phyloP scores from a whole-genome alignment of 2,113 vertebrate genomes.

The Ailurus styani region DNA sequence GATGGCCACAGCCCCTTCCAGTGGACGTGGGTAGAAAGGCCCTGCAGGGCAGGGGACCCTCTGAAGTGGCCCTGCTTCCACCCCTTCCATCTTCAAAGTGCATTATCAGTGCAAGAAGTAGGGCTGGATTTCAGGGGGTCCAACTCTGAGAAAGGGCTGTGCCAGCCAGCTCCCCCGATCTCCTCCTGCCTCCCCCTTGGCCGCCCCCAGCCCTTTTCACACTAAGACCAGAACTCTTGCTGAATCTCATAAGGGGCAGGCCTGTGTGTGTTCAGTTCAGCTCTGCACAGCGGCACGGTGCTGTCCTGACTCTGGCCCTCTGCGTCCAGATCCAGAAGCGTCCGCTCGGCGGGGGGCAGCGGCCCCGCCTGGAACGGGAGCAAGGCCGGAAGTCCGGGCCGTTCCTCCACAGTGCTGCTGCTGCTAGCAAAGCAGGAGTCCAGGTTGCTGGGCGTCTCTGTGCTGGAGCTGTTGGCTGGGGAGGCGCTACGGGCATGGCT shows the following conservation, averaged over 20 bases:
- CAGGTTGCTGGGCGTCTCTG: constrained; percentile 93
- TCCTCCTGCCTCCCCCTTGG: constrained; percentile 18
- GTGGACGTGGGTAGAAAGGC: neutral
- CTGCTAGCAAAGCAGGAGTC: constrained; percentile 91
- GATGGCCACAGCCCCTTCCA: neutral
- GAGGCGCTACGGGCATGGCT: constrained; percentile 87
- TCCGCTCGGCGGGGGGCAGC: constrained; percentile 80
- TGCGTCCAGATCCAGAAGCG: constrained; percentile 91
- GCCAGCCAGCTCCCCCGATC: constrained; percentile 57
- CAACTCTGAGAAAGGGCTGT: constrained; percentile 54
- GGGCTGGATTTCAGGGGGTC: constrained; percentile 75
- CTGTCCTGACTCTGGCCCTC: constrained; percentile 93
- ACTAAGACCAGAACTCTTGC: constrained; percentile 92
- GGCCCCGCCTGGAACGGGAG: constrained; percentile 82
- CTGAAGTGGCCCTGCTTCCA: constrained; percentile 76
- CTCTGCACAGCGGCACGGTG: constrained; percentile 92
- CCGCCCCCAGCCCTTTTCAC: constrained; percentile 56
- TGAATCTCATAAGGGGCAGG: constrained; percentile 87
- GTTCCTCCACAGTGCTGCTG: constrained; percentile 86
- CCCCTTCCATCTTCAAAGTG: constrained; percentile 86
- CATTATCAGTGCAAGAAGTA: constrained; percentile 89
- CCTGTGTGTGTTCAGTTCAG: constrained; percentile 85
- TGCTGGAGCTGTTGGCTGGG: constrained; percentile 93
- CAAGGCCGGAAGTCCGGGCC: constrained; percentile 85
- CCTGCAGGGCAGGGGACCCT: constrained; percentile 24